Evolutionary conservation across 1,140 invertebrate species (phyloP), one percentile per base, ranked within the genome.

Genomic region (Idris sp.): DNA sequence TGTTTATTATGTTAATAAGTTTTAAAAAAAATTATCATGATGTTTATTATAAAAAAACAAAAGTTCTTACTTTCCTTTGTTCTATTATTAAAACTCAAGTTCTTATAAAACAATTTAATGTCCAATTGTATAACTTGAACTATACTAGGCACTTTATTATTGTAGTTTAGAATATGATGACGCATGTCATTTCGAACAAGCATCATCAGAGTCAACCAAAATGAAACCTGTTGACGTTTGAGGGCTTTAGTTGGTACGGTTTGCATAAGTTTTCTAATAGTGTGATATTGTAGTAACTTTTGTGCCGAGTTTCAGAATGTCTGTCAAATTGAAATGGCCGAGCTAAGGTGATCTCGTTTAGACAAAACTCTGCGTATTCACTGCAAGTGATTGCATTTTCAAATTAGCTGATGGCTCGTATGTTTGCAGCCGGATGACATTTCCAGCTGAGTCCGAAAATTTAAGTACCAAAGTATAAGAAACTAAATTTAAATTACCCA

Each of bases 401-500:
- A 48, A 35, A 67, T 74, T 74, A 74, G 61, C 68, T 68, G 61
- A 53, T 53, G 13, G 35, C 33, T 19, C 28, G 44, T 53, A 9
- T 51, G 36, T 65, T 64, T 53, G 46, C 53, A 19, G 46, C 54
- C 33, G 13, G 43, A 14, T 35, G 41, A 48, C 48, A 54, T 48
- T 43, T 28, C 15, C 26, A 35, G 43, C 36, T 26, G 26, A 25
- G 41, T 14, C 19, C 1, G 48, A 48, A 35, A 53, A 51, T 43
- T 46, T 43, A 54, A 73, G 53, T 41, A 35, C 26, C 49, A 10
- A 65, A 54, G 48, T 64, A 51, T 56, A 72, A 74, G 75, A 74
- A 77, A 76, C 78, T 76, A 72, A 76, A 77, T 79, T 76, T 77
- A 75, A 77, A 77, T 77, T 79, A 67, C 51, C 38, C 28, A 40